Evolutionary conservation across 2,797 vertebrate species (phyloP).

Genomic region (Microchirus variegatus): DNA sequence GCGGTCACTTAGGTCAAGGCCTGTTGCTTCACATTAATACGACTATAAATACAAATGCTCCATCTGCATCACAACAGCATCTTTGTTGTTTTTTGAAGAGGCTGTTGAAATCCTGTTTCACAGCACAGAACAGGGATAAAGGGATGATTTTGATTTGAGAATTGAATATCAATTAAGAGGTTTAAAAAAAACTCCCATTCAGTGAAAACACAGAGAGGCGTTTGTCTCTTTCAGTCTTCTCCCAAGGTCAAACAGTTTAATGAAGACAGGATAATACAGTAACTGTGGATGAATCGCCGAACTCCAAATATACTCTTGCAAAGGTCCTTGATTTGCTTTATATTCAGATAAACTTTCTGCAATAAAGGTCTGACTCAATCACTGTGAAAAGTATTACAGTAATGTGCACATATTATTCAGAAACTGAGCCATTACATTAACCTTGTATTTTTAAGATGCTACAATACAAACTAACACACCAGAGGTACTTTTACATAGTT

Average conservation of each 20-base stretch:
- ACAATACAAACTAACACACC: no score
- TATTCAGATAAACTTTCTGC: no score
- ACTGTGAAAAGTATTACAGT: no score
- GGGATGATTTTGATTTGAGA: neutral
- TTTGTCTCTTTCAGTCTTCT: conserved; percentile 24
- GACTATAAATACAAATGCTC: neutral
- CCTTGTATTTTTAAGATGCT: no score
- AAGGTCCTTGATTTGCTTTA: no score
- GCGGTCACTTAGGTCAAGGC: no score
- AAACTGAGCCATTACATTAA: no score
- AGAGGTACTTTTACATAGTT: no score
- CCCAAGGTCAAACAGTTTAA: conserved; percentile 56
- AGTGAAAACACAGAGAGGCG: neutral
- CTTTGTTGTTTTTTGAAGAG: neutral
- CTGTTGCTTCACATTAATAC: neutral
- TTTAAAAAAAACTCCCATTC: neutral
- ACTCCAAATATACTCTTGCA: no score
- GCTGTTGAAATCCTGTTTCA: neutral
- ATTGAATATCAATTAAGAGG: conserved; percentile 2
- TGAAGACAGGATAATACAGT: conserved; percentile 26
- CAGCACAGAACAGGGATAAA: neutral
- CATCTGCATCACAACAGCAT: conserved; percentile 1
- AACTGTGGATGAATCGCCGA: conserved; percentile 20
- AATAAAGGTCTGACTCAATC: no score
- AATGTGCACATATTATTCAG: no score